Evolutionary conservation across 2,797 vertebrate species (phyloP).

Genomic region (Octomys mimax): DNA sequence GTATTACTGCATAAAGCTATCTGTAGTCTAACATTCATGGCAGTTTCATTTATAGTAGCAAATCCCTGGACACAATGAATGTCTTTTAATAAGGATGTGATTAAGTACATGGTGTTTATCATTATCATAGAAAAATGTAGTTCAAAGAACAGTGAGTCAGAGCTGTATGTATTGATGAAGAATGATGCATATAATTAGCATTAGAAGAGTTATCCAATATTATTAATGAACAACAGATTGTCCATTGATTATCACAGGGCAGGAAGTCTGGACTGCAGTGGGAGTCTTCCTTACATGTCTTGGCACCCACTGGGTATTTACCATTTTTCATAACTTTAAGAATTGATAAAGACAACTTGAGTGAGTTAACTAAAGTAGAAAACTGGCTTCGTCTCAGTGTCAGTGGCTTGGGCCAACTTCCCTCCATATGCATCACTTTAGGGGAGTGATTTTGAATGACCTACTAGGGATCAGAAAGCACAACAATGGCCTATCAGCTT

Average conservation of each 20-base stretch:
- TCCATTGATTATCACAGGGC: not conserved
- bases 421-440: not conserved
- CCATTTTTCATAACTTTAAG: conserved; percentile 51
- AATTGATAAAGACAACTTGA: conserved; percentile 38
- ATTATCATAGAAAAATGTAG: not conserved
- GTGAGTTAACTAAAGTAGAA: not conserved
- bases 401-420: not conserved
- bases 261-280: not conserved
- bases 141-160: conserved; percentile 38
- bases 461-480: not conserved
- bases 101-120: not conserved
- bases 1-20: not conserved
- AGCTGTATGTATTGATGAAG: not conserved
- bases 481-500: not conserved
- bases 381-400: not conserved
- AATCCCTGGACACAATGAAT: not conserved
- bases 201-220: not conserved
- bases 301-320: not conserved
- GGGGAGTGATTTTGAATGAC: not conserved
- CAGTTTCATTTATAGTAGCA: not conserved
- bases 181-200: not conserved
- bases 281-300: not conserved
- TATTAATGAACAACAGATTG: not conserved
- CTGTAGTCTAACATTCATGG: not conserved
- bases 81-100: not conserved